Percentiles rank a stretch among this genome's conserved stretches.
phyloP scores from a whole-genome alignment of 2,888 invertebrate species.

The Cyrtodaria siliqua region DNA sequence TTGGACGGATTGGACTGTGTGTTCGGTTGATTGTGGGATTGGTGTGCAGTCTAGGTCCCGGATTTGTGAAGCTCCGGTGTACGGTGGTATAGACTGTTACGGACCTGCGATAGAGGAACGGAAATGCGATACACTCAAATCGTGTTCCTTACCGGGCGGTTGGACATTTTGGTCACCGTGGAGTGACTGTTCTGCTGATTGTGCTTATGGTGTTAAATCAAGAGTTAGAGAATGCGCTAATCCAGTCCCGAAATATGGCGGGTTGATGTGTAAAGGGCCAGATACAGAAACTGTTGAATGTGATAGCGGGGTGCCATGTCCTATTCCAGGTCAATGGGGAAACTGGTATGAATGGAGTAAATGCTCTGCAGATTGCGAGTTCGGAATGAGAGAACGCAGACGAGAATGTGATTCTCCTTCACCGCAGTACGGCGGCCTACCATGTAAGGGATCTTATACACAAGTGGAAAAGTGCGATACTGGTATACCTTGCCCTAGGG shows the following conservation, averaged over 20 bases:
- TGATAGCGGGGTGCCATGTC: conserved; percentile 45
- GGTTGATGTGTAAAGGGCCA: conserved; percentile 35
- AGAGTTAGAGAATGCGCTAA: conserved; percentile 40
- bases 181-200: conserved; percentile 30
- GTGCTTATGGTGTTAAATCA: conserved; percentile 20
- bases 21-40: conserved; percentile 39
- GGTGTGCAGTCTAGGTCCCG: conserved; percentile 29
- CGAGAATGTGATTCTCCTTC: conserved; percentile 49
- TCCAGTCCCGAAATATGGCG: conserved; percentile 45
- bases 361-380: conserved; percentile 47
- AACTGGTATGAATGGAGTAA: conserved; percentile 42
- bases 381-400: conserved; percentile 28
- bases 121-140: conserved; percentile 34
- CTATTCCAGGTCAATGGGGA: conserved; percentile 53
- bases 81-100: conserved; percentile 38
- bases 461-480: conserved; percentile 46
- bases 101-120: conserved; percentile 22
- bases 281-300: conserved; percentile 35
- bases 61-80: conserved; percentile 41
- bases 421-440: conserved; percentile 50
- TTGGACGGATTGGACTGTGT: conserved; percentile 38
- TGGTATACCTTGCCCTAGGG: conserved; percentile 40
- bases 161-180: conserved; percentile 49
- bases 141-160: conserved; percentile 44
- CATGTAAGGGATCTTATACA: conserved; percentile 38